phyloP scores from a whole-genome alignment of 2,888 invertebrate genomes.

The Agrochola lota region DNA sequence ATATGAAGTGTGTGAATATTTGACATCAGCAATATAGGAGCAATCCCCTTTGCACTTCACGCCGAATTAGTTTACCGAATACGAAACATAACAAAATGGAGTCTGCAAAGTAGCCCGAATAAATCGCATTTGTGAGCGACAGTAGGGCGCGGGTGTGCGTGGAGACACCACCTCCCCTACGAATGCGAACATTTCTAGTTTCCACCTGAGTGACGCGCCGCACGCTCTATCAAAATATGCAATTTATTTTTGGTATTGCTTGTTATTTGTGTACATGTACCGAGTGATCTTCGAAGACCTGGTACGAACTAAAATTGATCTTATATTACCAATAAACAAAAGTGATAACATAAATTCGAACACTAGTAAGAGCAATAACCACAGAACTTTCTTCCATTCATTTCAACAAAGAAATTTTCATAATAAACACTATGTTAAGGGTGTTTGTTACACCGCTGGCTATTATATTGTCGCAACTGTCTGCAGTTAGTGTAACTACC shows the following conservation, averaged over 20 bases:
- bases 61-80: constrained; percentile 70
- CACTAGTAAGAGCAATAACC: constrained; percentile 37
- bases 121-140: constrained; percentile 82
- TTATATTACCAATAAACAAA: constrained; percentile 47
- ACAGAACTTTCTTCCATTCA: constrained; percentile 53
- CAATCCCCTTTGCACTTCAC: constrained; percentile 66
- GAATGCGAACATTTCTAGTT: constrained; percentile 81
- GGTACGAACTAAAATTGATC: constrained; percentile 33
- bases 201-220: constrained; percentile 79
- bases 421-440: constrained; percentile 56
- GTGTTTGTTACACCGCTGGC: constrained; percentile 50
- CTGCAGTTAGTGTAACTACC: constrained; percentile 64
- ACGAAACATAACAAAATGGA: constrained; percentile 76
- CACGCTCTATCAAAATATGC: constrained; percentile 83
- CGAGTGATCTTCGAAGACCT: constrained; percentile 53
- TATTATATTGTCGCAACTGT: constrained; percentile 62
- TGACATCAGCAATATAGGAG: constrained; percentile 50
- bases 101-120: constrained; percentile 78
- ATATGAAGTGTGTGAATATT: constrained; percentile 35
- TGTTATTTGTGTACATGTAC: constrained; percentile 69
- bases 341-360: constrained; percentile 40
- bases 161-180: constrained; percentile 69
- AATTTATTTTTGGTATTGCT: constrained; percentile 80
- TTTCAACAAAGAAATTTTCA: constrained; percentile 58
- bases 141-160: constrained; percentile 62